These are phyloP conservation scores for Amphimallon solstitiale DNA, from an alignment of 2,888 invertebrate genomes.

Conservation along the genomic window DNA sequence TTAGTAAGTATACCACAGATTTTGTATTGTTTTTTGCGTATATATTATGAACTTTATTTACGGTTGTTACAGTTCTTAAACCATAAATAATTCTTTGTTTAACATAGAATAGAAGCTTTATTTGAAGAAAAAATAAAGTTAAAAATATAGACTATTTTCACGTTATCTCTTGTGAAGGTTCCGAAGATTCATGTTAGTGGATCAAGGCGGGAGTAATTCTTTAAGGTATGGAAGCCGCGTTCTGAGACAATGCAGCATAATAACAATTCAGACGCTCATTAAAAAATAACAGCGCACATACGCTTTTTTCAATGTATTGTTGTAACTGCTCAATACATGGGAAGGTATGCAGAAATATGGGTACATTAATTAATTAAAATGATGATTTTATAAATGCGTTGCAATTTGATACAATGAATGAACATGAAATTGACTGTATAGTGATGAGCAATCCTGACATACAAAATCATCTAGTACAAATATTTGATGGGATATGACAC, in stretches of 20 bases:
- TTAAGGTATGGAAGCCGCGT: slow-evolving; percentile 16
- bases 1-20: too few relatives aligned
- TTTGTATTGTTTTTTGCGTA: too few relatives aligned
- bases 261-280: slow-evolving; percentile 33
- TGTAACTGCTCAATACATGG: slow-evolving; percentile 23
- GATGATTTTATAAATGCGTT: neutral
- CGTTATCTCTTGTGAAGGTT: neutral
- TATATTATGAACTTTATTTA: too few relatives aligned
- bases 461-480: too few relatives aligned
- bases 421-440: neutral
- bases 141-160: neutral
- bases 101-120: too few relatives aligned
- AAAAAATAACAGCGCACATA: slow-evolving; percentile 30
- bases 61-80: too few relatives aligned
- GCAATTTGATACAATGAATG: neutral
- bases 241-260: slow-evolving; percentile 28
- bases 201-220: slow-evolving; percentile 32
- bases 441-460: too few relatives aligned
- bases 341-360: slow-evolving; percentile 22
- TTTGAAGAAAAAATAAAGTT: too few relatives aligned
- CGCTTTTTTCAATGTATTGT: slow-evolving; percentile 23
- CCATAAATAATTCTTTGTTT: too few relatives aligned
- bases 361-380: slow-evolving; percentile 20
- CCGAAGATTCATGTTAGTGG: slow-evolving; percentile 34
- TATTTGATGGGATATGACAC: too few relatives aligned